A percentile compares a stretch with the other conserved stretches of the same genome.
Conservation (phyloP, 2,797 vertebrate species). For the Pampus argenteus region DNA sequence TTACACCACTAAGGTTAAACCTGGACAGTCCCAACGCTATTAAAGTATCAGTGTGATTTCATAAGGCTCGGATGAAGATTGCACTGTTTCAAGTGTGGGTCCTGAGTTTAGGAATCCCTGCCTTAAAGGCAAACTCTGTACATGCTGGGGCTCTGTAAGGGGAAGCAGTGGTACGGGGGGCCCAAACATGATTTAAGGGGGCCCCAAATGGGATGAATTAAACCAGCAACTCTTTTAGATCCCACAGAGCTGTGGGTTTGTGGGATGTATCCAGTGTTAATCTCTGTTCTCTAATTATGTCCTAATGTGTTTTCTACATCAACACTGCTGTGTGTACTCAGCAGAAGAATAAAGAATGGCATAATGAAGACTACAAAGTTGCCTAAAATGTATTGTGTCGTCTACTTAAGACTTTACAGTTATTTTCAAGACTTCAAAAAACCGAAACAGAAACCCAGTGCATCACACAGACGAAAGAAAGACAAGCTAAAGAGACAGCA, state of each 20-base stretch:
- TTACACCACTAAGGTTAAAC: slow-evolving; percentile 25
- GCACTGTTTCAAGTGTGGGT: slow-evolving; percentile 33
- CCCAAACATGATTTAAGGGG: slow-evolving; percentile 26
- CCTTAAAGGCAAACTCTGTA: slow-evolving; percentile 37
- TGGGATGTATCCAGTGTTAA: slow-evolving; percentile 11
- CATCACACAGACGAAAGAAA: slow-evolving; percentile 43
- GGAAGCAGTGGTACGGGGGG: slow-evolving; percentile 25
- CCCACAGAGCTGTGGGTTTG: slow-evolving; percentile 19
- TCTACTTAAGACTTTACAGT: slow-evolving; percentile 10
- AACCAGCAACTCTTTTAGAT: slow-evolving; percentile 8
- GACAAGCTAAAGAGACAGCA: slow-evolving; percentile 18
- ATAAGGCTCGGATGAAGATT: slow-evolving; percentile 26
- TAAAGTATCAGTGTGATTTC: slow-evolving; percentile 17
- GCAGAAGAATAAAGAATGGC: slow-evolving; percentile 11
- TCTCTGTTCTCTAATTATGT: slow-evolving; percentile 15
- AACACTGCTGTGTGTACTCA: not conserved
- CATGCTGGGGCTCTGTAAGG: slow-evolving; percentile 23
- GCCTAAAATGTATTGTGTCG: not conserved
- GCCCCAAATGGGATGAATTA: slow-evolving; percentile 28
- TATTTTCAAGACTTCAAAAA: slow-evolving; percentile 11
- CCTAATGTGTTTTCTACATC: slow-evolving; percentile 5
- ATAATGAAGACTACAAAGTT: not conserved
- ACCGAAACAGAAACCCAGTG: slow-evolving; percentile 28
- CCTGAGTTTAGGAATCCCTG: slow-evolving; percentile 39
- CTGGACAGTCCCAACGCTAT: not conserved